Base-by-base conservation (phyloP, 2,113 vertebrate genomes). In the Athene noctua region DNA sequence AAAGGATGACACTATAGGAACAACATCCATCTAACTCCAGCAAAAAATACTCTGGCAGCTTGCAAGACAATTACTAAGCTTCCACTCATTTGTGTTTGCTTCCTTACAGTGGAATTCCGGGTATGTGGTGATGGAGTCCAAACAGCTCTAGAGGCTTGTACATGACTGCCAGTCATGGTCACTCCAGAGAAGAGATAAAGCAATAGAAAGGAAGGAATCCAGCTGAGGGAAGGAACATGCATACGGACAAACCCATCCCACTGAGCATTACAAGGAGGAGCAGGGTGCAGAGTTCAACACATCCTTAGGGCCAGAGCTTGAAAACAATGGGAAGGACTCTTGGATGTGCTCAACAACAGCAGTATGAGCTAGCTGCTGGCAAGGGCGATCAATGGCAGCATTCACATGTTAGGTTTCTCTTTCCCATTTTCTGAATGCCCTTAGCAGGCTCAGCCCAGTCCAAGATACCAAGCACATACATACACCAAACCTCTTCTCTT, bases 1-100 rank as follows among this genome's bases (percentile, higher is more conserved):
- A 73, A 84, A 88, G 61, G 63, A 80, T 89, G 88, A 95, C 77
- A 93, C 91, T 83, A 79, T 29, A 65, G 73, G 54, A 89, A 85
- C 61, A 94, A 75, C 66, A 91, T 72, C 54, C 36, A 32, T 79
- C 51, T 68, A 68, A 44, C 58, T 82, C 29, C 78, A 92, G 88
- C 40, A 75, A 73, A 72, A 96, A 87, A 16, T 36, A 75, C 46
- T 91, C 73, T 72, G 80, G 80, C 80, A 96, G 82, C 66, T 92
- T 89, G 29, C 62, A 79, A 81, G 59, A 65, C 40, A 91, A n/a
- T 92, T 91, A 89, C 70, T 85, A 72, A 89, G 62, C 77, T 93
- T 85, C 63, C 30, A 80, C 36, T 88, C 73, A 86, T 67, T 80
- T 74, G 59, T 3, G 1, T 13, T 78, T 81, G 79, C 88, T 85